A percentile compares a stretch with the other conserved stretches of the same genome.
Evolutionary conservation across 92 coral and sea anemone genomes (phyloP).

Genomic region (Blastomussa wellsi): DNA sequence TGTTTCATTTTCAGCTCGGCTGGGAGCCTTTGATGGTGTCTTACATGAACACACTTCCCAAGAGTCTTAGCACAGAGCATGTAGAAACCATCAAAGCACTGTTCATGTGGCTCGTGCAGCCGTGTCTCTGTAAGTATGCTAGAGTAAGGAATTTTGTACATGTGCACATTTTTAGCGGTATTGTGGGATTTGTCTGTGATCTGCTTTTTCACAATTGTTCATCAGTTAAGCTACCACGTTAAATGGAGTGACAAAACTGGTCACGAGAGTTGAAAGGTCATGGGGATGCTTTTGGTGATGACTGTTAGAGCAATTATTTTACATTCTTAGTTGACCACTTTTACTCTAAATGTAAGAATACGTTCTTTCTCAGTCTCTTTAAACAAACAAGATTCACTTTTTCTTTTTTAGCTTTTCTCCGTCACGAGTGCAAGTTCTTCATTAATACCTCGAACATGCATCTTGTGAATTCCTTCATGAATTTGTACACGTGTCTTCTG

Average conservation of each 20-base stretch:
- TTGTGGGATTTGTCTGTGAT: too few relatives aligned
- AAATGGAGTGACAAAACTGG: too few relatives aligned
- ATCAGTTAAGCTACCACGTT: too few relatives aligned
- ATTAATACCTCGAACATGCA: constrained; percentile 91
- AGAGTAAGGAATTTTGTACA: not conserved
- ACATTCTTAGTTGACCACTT: too few relatives aligned
- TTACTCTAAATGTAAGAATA: too few relatives aligned
- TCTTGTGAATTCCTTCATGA: constrained; percentile 85
- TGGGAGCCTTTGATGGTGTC: constrained; percentile 98
- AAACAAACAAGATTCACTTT: not conserved
- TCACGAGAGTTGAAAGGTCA: too few relatives aligned
- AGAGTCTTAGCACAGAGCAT: constrained; percentile 77
- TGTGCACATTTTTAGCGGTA: not conserved
- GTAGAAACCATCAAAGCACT: constrained; percentile 74
- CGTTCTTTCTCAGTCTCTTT: not conserved
- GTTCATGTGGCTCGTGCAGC: constrained; percentile 94
- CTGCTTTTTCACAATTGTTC: too few relatives aligned
- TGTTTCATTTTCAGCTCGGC: constrained; percentile 63
- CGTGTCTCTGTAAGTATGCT: constrained; percentile 75
- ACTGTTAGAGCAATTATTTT: too few relatives aligned
- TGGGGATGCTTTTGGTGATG: too few relatives aligned
- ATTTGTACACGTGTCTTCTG: constrained; percentile 86
- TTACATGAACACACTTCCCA: constrained; percentile 94
- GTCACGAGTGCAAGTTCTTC: constrained; percentile 96
- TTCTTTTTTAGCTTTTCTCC: constrained; percentile 75